Percentiles rank a stretch among this genome's conserved stretches.
Conservation (phyloP, 2,797 vertebrate species). For the Melanotaenia trifasciata region DNA sequence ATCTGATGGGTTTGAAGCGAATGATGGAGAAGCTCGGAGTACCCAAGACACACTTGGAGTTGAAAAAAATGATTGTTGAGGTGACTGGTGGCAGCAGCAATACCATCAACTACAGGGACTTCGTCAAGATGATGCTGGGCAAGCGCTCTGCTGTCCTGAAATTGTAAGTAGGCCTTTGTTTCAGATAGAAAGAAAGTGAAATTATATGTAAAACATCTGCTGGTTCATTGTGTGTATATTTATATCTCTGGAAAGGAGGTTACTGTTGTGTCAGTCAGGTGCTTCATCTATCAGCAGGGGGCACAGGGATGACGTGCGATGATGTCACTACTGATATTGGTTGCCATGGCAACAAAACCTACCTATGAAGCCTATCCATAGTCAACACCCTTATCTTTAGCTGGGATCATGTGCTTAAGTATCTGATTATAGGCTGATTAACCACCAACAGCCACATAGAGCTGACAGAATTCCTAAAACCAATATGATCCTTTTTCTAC, state of each 20-base stretch:
- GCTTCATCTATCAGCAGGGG: slow-evolving; percentile 21
- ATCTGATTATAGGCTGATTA: slow-evolving; percentile 63
- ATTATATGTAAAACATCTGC: slow-evolving; percentile 10
- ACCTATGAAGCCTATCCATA: slow-evolving; percentile 52
- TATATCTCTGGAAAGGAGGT: not conserved
- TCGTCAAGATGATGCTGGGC: slow-evolving; percentile 97
- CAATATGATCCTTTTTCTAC: not conserved
- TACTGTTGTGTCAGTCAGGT: not conserved
- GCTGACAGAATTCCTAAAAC: not conserved
- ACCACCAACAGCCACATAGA: slow-evolving; percentile 8
- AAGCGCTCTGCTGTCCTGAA: slow-evolving; percentile 96
- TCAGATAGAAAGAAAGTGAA: not conserved
- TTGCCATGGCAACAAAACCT: slow-evolving; percentile 56
- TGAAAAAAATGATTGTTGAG: slow-evolving; percentile 97
- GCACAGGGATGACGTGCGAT: slow-evolving; percentile 35
- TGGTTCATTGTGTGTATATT: not conserved
- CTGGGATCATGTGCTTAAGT: slow-evolving; percentile 62
- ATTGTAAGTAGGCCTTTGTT: slow-evolving; percentile 85
- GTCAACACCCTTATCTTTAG: slow-evolving; percentile 56
- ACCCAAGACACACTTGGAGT: slow-evolving; percentile 95
- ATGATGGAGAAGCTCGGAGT: slow-evolving; percentile 99
- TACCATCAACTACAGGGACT: slow-evolving; percentile 96
- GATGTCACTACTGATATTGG: slow-evolving; percentile 58
- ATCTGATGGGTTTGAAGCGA: slow-evolving; percentile 95
- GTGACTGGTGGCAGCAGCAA: slow-evolving; percentile 92